These are phyloP conservation scores for Trachymyrmex septentrionalis DNA, from an alignment of 1,140 invertebrate species.

Conservation along the genomic window DNA sequence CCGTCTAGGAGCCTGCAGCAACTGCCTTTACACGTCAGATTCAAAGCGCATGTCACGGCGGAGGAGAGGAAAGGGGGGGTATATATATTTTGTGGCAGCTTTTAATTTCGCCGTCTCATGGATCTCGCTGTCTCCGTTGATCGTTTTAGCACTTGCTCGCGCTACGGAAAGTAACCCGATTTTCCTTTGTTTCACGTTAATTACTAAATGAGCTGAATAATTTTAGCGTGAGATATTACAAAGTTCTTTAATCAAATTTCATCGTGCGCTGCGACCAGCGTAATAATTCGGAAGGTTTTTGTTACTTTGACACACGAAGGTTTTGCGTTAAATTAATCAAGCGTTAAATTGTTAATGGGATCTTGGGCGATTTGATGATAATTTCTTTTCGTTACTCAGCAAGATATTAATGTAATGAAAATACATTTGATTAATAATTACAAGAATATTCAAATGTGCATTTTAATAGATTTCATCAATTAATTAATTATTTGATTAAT, in stretches of 20 bases:
- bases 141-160: constrained; percentile 23
- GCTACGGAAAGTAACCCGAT: constrained; percentile 42
- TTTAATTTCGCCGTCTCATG: constrained; percentile 50
- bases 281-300: constrained; percentile 49
- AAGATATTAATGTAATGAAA: not conserved
- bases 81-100: constrained; percentile 50
- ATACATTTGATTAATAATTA: not conserved
- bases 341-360: constrained; percentile 40
- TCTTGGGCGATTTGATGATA: not conserved
- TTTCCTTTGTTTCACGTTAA: constrained; percentile 55
- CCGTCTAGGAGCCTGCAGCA: constrained; percentile 45
- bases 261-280: not conserved
- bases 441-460: not conserved
- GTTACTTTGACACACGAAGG: constrained; percentile 1
- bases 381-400: not conserved
- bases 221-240: constrained; percentile 43
- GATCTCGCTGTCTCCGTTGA: constrained; percentile 2
- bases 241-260: constrained; percentile 59
- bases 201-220: constrained; percentile 60
- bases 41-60: constrained; percentile 44
- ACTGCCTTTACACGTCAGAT: constrained; percentile 49
- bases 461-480: not conserved
- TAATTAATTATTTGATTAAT: not conserved
- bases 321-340: constrained; percentile 32
- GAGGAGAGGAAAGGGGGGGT: not conserved